phyloP scores from a whole-genome alignment of 2,888 invertebrate genomes.

The Craniophora ligustri region DNA sequence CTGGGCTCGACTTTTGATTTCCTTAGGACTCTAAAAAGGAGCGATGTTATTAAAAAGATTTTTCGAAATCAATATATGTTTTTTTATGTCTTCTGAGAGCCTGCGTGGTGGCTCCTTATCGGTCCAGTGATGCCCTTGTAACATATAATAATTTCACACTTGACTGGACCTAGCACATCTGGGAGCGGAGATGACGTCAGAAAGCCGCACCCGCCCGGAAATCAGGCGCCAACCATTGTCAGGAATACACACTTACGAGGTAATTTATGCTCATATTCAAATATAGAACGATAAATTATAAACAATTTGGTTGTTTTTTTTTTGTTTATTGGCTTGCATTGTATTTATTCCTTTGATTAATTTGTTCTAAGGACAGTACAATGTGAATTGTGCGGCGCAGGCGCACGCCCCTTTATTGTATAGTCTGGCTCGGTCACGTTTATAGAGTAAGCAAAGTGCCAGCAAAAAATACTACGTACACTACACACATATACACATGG shows the following conservation, averaged over 20 bases:
- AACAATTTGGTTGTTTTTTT: conserved; percentile 27
- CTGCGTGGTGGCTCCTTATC: conserved; percentile 28
- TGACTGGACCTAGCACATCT: conserved; percentile 34
- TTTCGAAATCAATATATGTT: too few relatives aligned
- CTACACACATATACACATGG: too few relatives aligned
- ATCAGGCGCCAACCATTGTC: conserved; percentile 53
- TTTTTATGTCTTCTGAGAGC: conserved; percentile 11
- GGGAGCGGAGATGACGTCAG: conserved; percentile 49
- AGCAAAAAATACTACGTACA: too few relatives aligned
- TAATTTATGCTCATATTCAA: conserved; percentile 41
- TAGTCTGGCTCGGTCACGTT: too few relatives aligned
- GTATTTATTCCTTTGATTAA: conserved; percentile 9
- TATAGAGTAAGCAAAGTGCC: too few relatives aligned
- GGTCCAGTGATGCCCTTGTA: conserved; percentile 44
- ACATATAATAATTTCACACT: conserved; percentile 48
- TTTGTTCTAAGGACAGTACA: not conserved
- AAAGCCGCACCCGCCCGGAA: conserved; percentile 60
- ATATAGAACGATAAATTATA: conserved; percentile 26
- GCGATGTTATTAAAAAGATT: too few relatives aligned
- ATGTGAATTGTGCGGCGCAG: not conserved
- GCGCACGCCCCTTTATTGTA: not conserved
- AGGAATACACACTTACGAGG: conserved; percentile 37
- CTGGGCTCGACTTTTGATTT: too few relatives aligned
- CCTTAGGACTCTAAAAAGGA: too few relatives aligned
- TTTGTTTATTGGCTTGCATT: conserved; percentile 24